phyloP scores from a whole-genome alignment of 2,797 vertebrate species.

The Vespertilio murinus region DNA sequence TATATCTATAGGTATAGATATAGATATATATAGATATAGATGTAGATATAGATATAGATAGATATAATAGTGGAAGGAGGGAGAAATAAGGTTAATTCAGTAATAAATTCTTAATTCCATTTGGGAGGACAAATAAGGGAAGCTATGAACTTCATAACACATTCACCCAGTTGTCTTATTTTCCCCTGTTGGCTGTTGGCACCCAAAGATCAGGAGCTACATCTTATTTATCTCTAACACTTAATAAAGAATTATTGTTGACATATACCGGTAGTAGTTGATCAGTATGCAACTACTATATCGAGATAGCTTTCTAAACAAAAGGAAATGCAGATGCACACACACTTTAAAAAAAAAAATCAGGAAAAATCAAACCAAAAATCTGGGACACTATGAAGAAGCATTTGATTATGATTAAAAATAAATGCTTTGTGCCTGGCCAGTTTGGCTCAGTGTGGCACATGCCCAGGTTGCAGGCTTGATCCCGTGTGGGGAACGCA shows the following conservation, averaged over 20 bases:
- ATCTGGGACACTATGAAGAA: background rate
- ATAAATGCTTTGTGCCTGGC: background rate
- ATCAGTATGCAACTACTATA: background rate
- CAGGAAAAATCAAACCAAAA: background rate
- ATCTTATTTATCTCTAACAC: background rate
- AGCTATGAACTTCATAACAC: background rate
- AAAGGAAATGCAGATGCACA: background rate
- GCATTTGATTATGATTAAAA: slow-evolving; percentile 19
- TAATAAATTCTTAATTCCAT: background rate
- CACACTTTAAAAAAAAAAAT: background rate
- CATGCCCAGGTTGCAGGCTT: no score
- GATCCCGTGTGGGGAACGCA: background rate
- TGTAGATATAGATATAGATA: no score
- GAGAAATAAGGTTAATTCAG: background rate
- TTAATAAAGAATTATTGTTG: background rate
- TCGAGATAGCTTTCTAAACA: slow-evolving; percentile 10
- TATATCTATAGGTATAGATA: no score
- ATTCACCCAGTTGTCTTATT: background rate
- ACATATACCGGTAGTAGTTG: background rate
- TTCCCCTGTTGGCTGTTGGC: background rate
- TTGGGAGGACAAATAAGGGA: slow-evolving; percentile 8
- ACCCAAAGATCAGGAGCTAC: background rate
- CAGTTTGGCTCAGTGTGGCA: background rate
- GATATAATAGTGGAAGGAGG: no score
- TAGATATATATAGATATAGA: no score